Evolutionary conservation across 1,140 invertebrate species (phyloP).

Genomic region (Holcopasites calliopsidis): DNA sequence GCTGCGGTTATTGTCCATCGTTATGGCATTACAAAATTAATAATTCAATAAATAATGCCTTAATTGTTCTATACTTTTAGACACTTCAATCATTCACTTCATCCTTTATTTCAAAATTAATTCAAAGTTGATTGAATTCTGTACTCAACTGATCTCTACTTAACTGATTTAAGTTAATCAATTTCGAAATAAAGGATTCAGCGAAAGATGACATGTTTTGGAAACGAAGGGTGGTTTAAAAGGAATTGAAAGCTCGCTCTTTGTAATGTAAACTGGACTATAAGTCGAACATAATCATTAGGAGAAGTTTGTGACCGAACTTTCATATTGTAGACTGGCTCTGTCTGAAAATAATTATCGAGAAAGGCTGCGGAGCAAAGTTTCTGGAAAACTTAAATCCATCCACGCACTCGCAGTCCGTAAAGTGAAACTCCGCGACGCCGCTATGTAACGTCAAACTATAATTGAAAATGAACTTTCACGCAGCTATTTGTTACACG

Average conservation of each 20-base stretch:
- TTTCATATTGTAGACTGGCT: background rate
- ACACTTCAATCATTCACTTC: no score
- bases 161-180: no score
- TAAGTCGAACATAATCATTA: conserved; percentile 9
- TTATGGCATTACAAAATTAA: no score
- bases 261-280: background rate
- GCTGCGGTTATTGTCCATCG: no score
- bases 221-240: background rate
- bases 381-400: conserved; percentile 1
- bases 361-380: background rate
- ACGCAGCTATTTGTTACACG: background rate
- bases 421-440: background rate
- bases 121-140: no score
- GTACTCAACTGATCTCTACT: no score
- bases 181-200: no score
- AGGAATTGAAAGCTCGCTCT: conserved; percentile 16
- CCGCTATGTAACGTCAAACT: background rate
- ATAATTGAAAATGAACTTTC: background rate
- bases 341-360: conserved; percentile 13
- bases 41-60: no score
- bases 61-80: no score
- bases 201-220: no score
- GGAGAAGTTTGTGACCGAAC: conserved; percentile 2
- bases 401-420: background rate
- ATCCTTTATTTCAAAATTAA: no score